phyloP scores from a whole-genome alignment of 2,888 invertebrate genomes.

The Drosophila yooni region DNA sequence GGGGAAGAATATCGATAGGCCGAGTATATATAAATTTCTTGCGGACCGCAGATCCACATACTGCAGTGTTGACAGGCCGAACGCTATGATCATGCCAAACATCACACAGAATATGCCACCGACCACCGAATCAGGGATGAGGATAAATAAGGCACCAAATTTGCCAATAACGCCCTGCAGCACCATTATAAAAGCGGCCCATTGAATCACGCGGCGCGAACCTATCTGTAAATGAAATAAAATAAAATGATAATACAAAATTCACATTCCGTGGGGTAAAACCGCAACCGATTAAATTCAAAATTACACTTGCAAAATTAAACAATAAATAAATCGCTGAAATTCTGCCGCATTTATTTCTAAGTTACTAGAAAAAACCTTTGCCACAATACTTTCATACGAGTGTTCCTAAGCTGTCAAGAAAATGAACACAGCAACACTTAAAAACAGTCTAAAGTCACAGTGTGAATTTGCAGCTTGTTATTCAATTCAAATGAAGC shows the following conservation, averaged over 20 bases:
- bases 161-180: slow-evolving; percentile 91
- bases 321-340: not conserved
- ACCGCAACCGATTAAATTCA: not conserved
- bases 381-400: no score
- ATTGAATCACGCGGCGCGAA: slow-evolving; percentile 92
- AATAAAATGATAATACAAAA: not conserved
- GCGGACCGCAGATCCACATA: slow-evolving; percentile 93
- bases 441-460: not conserved
- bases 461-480: not conserved
- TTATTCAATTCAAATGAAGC: not conserved
- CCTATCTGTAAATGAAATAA: slow-evolving; percentile 87
- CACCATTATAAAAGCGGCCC: slow-evolving; percentile 90
- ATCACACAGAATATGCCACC: slow-evolving; percentile 93
- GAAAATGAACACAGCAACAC: not conserved
- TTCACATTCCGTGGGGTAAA: not conserved
- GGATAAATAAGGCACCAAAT: slow-evolving; percentile 91
- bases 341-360: not conserved
- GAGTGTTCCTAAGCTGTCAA: not conserved
- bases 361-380: not conserved
- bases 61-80: slow-evolving; percentile 92
- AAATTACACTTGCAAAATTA: not conserved
- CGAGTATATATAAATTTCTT: slow-evolving; percentile 94
- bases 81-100: slow-evolving; percentile 93
- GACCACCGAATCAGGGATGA: slow-evolving; percentile 92
- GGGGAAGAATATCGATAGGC: slow-evolving; percentile 94